Conservation (phyloP, 1,140 invertebrate species). For the Zaprionus capensis region DNA sequence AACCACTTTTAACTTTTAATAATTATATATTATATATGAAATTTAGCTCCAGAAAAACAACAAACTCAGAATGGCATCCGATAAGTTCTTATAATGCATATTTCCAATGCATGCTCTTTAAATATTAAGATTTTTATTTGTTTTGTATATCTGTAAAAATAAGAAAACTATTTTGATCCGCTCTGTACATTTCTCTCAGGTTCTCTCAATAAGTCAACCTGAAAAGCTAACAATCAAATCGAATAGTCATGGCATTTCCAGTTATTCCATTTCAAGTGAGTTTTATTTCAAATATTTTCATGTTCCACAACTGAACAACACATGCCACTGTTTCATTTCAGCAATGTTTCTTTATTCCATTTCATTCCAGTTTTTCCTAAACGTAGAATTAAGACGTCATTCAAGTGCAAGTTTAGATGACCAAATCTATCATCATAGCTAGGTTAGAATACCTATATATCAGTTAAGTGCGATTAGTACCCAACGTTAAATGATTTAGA, state of each 20-base stretch:
- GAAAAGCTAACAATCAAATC: neutral
- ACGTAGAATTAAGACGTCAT: neutral
- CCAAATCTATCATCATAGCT: neutral
- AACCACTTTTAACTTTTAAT: neutral
- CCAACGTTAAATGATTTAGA: neutral
- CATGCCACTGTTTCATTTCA: neutral
- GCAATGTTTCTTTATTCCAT: neutral
- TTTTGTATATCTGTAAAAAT: neutral
- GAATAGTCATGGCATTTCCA: neutral
- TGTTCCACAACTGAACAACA: neutral
- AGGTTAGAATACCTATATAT: neutral
- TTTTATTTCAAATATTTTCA: neutral
- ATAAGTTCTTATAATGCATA: neutral
- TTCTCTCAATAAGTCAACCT: neutral
- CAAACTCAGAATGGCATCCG: neutral
- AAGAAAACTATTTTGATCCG: neutral
- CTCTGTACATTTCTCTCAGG: neutral
- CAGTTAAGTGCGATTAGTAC: neutral
- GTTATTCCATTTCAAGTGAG: neutral
- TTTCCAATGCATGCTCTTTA: neutral
- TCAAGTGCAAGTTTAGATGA: neutral
- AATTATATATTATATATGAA: neutral
- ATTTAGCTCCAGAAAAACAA: no score
- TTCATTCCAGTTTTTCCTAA: neutral
- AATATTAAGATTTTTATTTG: neutral